Conservation (phyloP, 2,113 vertebrate species). For the Leptosomus discolor region DNA sequence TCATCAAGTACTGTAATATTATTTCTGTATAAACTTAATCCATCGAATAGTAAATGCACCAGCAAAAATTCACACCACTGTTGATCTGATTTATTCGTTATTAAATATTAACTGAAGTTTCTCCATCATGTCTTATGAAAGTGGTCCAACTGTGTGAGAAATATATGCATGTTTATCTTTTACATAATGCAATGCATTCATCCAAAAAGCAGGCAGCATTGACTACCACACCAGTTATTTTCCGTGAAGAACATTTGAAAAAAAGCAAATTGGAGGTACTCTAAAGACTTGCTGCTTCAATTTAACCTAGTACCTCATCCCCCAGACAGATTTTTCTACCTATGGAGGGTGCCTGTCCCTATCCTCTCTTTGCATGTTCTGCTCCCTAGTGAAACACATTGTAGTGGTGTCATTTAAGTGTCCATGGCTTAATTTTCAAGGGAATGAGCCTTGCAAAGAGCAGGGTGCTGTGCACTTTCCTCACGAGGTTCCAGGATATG, state of each 20-base stretch:
- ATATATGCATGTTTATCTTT: neutral
- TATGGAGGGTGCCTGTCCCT: neutral
- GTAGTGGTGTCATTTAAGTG: neutral
- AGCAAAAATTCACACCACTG: neutral
- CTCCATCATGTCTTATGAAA: neutral
- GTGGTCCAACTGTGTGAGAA: neutral
- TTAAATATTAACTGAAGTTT: constrained; percentile 29
- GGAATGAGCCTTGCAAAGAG: neutral
- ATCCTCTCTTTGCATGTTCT: neutral
- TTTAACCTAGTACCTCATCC: neutral
- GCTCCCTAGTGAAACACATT: neutral
- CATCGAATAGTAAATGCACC: neutral
- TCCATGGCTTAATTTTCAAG: neutral
- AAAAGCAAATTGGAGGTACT: neutral
- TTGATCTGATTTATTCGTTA: constrained; percentile 7
- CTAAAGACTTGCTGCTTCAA: neutral
- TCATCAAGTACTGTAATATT: neutral
- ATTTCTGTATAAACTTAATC: neutral
- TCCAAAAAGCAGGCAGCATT: neutral
- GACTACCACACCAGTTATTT: neutral
- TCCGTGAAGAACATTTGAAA: neutral
- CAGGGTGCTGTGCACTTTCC: neutral
- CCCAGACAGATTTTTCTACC: neutral
- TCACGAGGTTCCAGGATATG: neutral
- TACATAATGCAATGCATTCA: neutral